Evolutionary conservation across 2,113 vertebrate species (phyloP), one percentile per base, ranked within the genome.

Genomic region (Australoheros scitulus): DNA sequence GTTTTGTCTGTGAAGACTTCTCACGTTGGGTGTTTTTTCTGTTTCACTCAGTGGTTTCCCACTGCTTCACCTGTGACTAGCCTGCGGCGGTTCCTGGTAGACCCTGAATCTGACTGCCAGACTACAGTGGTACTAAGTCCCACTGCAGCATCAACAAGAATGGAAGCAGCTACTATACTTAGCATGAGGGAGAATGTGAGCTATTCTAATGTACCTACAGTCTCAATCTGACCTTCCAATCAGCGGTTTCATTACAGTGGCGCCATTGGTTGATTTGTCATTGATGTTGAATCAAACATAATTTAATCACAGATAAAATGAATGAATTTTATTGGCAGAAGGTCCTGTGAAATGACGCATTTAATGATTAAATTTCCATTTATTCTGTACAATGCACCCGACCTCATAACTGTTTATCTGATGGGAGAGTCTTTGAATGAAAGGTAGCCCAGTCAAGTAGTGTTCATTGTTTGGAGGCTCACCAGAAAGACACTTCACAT

Each of bases 161-260:
- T 47, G 13, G 80, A 82, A 81, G 76, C 59, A 61, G 43, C 86
- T 79, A 8, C n/a, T n/a, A n/a, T n/a, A n/a, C 72, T 82, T 85
- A 83, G 57, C 77, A 85, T 63, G n/a, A 34, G 26, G n/a, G 56
- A 81, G 85, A 90, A 84, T 90, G 56, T 89, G 36, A 90, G 86
- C 81, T 86, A 89, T 88, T 84, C 60, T 57, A 38, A 15, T 6
- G 87, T 92, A 82, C 59, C 79, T 74, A 55, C 79, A 20, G 57
- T 3, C 47, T 56, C 63, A 38, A 24, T 72, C 77, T 61, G 86
- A 84, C 82, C 80, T 88, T 80, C 57, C 20, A 38, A 14, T 79
- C 77, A 29, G 24, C 59, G 14, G 10, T 61, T 76, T 60, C 26
- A 76, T 83, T 74, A 77, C 64, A 55, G 50, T 55, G 88, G 38